Evolutionary conservation across 2,888 invertebrate genomes (phyloP).

Genomic region (Cephus sareptanus): DNA sequence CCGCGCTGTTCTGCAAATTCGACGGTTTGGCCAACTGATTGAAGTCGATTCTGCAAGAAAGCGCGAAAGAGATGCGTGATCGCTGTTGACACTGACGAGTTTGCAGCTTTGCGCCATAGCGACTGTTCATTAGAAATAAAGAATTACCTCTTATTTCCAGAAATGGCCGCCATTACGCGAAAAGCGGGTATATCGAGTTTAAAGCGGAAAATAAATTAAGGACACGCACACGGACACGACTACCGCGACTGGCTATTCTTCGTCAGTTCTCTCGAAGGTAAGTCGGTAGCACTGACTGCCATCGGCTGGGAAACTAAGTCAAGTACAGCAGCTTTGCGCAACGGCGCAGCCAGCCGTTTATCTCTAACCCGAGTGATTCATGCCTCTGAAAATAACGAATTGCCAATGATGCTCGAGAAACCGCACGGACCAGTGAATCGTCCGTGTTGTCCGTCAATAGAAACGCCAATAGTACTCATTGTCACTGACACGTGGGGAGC

Average conservation of each 20-base stretch:
- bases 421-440: conserved; percentile 34
- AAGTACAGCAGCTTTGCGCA: conserved; percentile 56
- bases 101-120: not conserved
- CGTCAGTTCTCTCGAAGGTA: not conserved
- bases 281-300: not conserved
- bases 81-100: not conserved
- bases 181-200: not conserved
- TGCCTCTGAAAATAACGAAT: conserved; percentile 53
- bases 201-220: not conserved
- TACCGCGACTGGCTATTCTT: not conserved
- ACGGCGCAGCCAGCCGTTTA: conserved; percentile 42
- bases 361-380: conserved; percentile 57
- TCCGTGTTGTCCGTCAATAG: conserved; percentile 27
- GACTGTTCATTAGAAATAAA: not conserved
- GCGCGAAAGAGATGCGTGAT: not conserved
- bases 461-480: conserved; percentile 7
- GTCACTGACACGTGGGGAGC: not conserved
- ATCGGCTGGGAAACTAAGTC: conserved; percentile 47
- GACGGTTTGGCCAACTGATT: conserved; percentile 80
- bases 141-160: not conserved
- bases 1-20: conserved; percentile 87
- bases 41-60: conserved; percentile 80
- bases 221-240: not conserved
- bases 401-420: conserved; percentile 30
- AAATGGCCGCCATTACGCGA: not conserved